These are phyloP conservation scores for Pseudomyrmex concolor DNA, from an alignment of 1,140 invertebrate species.

Conservation along the genomic window DNA sequence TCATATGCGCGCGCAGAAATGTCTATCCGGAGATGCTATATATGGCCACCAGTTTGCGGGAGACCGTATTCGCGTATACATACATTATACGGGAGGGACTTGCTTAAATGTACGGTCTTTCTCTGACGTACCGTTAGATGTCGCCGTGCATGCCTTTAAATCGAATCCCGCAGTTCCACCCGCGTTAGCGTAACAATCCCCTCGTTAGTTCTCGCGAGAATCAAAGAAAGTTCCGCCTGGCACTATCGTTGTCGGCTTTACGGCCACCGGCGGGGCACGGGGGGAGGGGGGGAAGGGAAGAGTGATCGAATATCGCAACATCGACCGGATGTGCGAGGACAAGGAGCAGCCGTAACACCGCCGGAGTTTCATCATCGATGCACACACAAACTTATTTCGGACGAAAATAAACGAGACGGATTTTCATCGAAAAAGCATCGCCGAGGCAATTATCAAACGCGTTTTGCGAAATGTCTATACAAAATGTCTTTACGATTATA, in stretches of 20 bases:
- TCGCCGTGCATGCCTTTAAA: constrained; percentile 67
- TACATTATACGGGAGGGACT: constrained; percentile 35
- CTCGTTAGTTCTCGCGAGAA: constrained; percentile 13
- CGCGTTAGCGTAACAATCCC: constrained; percentile 53
- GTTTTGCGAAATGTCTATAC: not conserved
- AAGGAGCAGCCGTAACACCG: not conserved
- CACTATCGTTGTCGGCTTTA: not conserved
- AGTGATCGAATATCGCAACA: constrained; percentile 32
- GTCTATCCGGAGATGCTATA: constrained; percentile 6
- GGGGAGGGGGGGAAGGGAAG: not conserved
- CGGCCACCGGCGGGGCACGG: not conserved
- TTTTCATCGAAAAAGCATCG: too few relatives aligned
- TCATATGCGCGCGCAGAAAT: constrained; percentile 46
- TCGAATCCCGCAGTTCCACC: not conserved
- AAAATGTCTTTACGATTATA: not conserved
- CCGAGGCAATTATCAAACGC: not conserved
- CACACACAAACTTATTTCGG: not conserved
- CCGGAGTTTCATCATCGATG: not conserved
- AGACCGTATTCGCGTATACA: constrained; percentile 69
- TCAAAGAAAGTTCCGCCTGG: not conserved
- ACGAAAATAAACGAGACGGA: too few relatives aligned
- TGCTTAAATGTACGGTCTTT: constrained; percentile 34
- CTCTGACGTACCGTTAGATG: constrained; percentile 69
- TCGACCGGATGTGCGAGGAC: not conserved
- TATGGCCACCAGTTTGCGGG: constrained; percentile 76